phyloP scores from a whole-genome alignment of 2,888 invertebrate genomes.

The Erebia ligea region DNA sequence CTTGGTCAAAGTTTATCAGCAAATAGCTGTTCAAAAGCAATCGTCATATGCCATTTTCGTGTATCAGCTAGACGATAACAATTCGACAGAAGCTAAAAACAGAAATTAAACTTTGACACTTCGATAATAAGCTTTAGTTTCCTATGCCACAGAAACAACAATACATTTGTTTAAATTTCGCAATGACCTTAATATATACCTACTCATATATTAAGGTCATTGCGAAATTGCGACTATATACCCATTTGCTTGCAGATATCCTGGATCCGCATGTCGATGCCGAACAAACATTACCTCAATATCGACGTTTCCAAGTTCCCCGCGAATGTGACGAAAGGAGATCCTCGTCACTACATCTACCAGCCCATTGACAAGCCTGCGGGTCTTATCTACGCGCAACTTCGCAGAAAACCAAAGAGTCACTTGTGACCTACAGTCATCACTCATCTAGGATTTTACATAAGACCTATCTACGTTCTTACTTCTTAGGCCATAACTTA shows the following conservation, averaged over 20 bases:
- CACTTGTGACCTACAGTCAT: conserved; percentile 68
- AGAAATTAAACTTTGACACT: conserved; percentile 14
- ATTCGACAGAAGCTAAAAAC: conserved; percentile 12
- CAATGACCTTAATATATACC: conserved; percentile 12
- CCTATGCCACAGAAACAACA: not conserved
- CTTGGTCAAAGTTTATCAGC: conserved; percentile 44
- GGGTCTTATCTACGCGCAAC: conserved; percentile 89
- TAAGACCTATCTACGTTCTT: conserved; percentile 4
- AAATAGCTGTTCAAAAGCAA: conserved; percentile 22
- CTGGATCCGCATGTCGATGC: conserved; percentile 90
- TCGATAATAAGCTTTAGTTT: conserved; percentile 13
- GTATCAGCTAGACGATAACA: conserved; percentile 26
- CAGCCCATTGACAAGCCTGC: conserved; percentile 91
- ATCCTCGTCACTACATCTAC: conserved; percentile 87
- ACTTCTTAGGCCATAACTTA: conserved; percentile 16
- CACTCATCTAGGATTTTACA: conserved; percentile 4
- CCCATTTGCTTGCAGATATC: conserved; percentile 74
- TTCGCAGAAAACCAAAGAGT: conserved; percentile 84
- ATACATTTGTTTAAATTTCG: not conserved
- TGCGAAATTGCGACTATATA: no score
- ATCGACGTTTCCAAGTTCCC: conserved; percentile 90
- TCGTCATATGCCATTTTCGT: conserved; percentile 34
- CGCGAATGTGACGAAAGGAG: conserved; percentile 83
- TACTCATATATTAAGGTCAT: no score
- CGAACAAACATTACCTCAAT: conserved; percentile 91